Percentiles rank a stretch among this genome's conserved stretches.
Conservation (phyloP, 2,888 invertebrate species). For the Vanessa cardui region DNA sequence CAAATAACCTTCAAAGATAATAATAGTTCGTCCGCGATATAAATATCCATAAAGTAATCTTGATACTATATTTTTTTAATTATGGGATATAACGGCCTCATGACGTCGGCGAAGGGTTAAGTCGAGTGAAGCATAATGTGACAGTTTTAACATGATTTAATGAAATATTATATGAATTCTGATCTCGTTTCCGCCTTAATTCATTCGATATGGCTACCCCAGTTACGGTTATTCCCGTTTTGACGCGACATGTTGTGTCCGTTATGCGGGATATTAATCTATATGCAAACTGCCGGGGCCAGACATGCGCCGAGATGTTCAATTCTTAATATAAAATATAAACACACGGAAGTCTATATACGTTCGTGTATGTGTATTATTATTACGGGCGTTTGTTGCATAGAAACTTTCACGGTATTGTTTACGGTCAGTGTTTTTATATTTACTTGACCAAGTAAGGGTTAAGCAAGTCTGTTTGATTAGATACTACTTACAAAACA, state of each 20-base stretch:
- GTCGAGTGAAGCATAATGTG: neutral
- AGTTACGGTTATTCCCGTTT: constrained; percentile 32
- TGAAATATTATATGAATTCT: neutral
- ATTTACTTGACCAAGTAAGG: neutral
- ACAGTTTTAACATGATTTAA: neutral
- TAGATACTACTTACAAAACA: too few relatives aligned
- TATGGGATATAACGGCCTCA: constrained; percentile 15
- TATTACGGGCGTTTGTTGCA: neutral
- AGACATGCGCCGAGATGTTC: constrained; percentile 13
- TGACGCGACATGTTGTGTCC: constrained; percentile 31
- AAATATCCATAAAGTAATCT: neutral
- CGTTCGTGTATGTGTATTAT: neutral
- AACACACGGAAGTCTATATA: constrained; percentile 5
- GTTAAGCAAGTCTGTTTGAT: too few relatives aligned
- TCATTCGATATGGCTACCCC: neutral
- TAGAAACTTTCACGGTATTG: constrained; percentile 23
- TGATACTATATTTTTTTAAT: constrained; percentile 11
- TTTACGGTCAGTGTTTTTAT: constrained; percentile 6
- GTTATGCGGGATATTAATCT: constrained; percentile 52
- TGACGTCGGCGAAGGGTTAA: constrained; percentile 1
- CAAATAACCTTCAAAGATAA: neutral
- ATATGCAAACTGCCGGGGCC: constrained; percentile 47
- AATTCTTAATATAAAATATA: constrained; percentile 3
- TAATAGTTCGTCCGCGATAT: neutral
- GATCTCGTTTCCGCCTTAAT: neutral